Base-by-base conservation (phyloP, 2,113 vertebrate species). In the Ifrita kowaldi region DNA sequence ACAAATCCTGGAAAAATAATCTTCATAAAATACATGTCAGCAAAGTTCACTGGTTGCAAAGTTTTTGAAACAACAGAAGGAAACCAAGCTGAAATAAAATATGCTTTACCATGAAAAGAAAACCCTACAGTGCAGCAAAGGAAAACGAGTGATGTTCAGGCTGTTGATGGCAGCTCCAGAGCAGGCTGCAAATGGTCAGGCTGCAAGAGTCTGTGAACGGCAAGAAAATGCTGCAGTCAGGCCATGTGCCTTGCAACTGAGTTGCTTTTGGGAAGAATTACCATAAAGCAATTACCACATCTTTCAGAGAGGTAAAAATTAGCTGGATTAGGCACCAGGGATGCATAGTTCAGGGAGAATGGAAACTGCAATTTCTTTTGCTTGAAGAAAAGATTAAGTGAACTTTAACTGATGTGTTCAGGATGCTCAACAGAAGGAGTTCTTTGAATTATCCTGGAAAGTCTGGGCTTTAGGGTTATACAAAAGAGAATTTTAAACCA, bases 1-100 rank as follows among this genome's bases (percentile, higher is more conserved):
- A 68, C 27, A 83, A 89, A 89, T 79, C 32, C 62, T 93, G 53
- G 60, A 82, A 95, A 92, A 94, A 78, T 76, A 77, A 91, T 89
- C 59, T 71, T 82, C 78, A 88, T 86, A 91, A 81, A 77, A 82
- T 86, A 55, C 21, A 4, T 59, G 79, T 95, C 89, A 87, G 84
- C 93, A 92, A 86, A 65, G 68, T 68, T 82, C 30, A 23, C 33
- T 41, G 59, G 18, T 93, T 77, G 41, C 19, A 68, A 57, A 69
- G 32, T 16, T 75, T 83, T 83, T 85, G 44, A 90, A 85, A 68
- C 20, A 87, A 37, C 52, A 64, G 35, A 74, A 83, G 44, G 69
- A 87, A 85, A 85, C 16, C 17, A 85, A 90, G 41, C 65, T 87
- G 80, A 86, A 83, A 91, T 20, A 26, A 90, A 16, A 76, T 86